Base-by-base conservation (phyloP, 2,888 invertebrate species). In the Idaea aversata region DNA sequence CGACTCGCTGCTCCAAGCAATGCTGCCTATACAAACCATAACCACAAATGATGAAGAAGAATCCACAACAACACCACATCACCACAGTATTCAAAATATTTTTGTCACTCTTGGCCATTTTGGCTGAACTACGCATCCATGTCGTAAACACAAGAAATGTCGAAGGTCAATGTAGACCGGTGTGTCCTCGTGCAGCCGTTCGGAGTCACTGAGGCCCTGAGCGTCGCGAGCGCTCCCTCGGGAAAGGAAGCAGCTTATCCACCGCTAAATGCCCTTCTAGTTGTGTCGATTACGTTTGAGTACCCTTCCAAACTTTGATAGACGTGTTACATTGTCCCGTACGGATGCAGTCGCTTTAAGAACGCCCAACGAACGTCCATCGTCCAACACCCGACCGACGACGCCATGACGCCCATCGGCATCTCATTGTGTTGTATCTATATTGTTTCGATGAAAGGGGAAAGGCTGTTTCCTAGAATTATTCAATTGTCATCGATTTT, bases 301-400 rank as follows among this genome's bases (percentile, higher is more conserved):
- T 85, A 88, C 88, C 88, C 89, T 88, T 87, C 90, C 87, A 84
- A 88, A 89, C 85, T 88, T 84, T 88, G 90, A 90, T 90, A 84
- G 90, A 90, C 90, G 89, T 88, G 88, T 85, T 80, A 85, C 85
- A 87, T 81, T 85, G 84, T 81, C 73, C 69, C 70, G 70, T 75
- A 78, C 86, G 85, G 87, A 87, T 85, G 84, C 79, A 74, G 73
- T 79, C 67, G 75, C 74, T 81, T 77, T 75, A 77, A 74, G 73
- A 80, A 79, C 75, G 76, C 75, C 25, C 16, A 73, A 67, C 64
- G 67, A 65, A 64, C 67, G 59, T 65, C 63, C 65, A 61, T 69
- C 64, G 64, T 66, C 34, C 38, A 38, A 65, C 61, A 15, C 57
- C 57, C 57, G 7, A 57, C 57, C 15, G 25, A 25, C 25, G 25